Conservation (phyloP, 35 echinoderm and acorn worm species). For the Diadema setosum region DNA sequence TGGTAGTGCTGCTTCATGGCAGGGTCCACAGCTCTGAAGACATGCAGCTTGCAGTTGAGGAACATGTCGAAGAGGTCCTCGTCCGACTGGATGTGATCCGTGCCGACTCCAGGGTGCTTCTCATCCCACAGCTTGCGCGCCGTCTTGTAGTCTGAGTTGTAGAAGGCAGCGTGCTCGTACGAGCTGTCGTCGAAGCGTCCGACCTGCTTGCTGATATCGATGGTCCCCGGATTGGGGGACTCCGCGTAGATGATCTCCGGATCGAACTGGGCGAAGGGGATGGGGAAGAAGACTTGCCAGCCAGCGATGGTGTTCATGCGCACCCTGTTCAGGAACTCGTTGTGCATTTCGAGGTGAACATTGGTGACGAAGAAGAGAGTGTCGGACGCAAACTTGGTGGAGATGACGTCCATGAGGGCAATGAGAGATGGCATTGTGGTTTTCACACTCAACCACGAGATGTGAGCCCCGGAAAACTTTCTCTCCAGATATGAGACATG, state of each 20-base stretch:
- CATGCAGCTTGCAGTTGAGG: slow-evolving; percentile 75
- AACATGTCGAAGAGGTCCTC: slow-evolving; percentile 99
- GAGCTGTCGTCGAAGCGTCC: slow-evolving; percentile 84
- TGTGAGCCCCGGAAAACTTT: slow-evolving; percentile 62
- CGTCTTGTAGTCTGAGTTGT: slow-evolving; percentile 80
- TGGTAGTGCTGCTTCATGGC: slow-evolving; percentile 84
- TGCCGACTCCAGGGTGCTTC: slow-evolving; percentile 81
- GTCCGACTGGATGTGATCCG: slow-evolving; percentile 95
- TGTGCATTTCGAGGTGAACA: slow-evolving; percentile 64
- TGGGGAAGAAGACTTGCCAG: slow-evolving; percentile 98
- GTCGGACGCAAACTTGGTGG: slow-evolving; percentile 73
- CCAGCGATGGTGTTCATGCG: slow-evolving; percentile 88
- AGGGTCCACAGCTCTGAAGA: slow-evolving; percentile 92
- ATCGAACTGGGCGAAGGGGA: slow-evolving; percentile 93
- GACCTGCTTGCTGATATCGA: slow-evolving; percentile 66
- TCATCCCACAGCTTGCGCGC: slow-evolving; percentile 88
- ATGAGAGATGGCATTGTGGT: slow-evolving; percentile 79
- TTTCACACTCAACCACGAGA: slow-evolving; percentile 92
- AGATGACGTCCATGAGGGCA: slow-evolving; percentile 94
- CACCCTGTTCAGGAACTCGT: slow-evolving; percentile 79
- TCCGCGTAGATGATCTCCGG: slow-evolving; percentile 84
- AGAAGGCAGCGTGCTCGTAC: slow-evolving; percentile 91
- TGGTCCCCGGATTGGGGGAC: slow-evolving; percentile 52
- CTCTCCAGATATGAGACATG: slow-evolving; percentile 73
- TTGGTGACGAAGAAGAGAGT: slow-evolving; percentile 83